Evolutionary conservation across 2,888 invertebrate genomes (phyloP).

Genomic region (Quadriops clusia): DNA sequence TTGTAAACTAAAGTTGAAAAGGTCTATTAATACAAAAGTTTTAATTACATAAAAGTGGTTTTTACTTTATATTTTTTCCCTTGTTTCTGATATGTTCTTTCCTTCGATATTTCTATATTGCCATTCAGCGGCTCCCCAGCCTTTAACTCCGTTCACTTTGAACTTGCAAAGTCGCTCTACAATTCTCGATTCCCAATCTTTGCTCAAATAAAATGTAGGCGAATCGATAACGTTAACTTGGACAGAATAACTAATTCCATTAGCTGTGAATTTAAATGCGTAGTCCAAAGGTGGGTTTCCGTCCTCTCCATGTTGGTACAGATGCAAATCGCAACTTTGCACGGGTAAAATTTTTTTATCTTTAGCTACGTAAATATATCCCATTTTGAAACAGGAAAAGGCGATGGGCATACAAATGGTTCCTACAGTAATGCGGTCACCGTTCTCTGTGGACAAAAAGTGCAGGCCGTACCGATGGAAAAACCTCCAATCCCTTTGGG

Average conservation of each 20-base stretch:
- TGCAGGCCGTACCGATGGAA: slow-evolving; percentile 60
- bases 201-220: slow-evolving; percentile 46
- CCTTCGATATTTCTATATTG: slow-evolving; percentile 44
- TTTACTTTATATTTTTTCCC: too few species aligned
- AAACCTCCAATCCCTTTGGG: slow-evolving; percentile 49
- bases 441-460: slow-evolving; percentile 56
- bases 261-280: slow-evolving; percentile 45
- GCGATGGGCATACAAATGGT: slow-evolving; percentile 52
- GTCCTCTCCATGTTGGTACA: slow-evolving; percentile 51
- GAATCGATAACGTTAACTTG: slow-evolving; percentile 43
- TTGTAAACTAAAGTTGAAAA: too few species aligned
- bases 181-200: slow-evolving; percentile 46
- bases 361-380: slow-evolving; percentile 43
- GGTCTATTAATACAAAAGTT: too few species aligned
- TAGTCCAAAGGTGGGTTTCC: slow-evolving; percentile 48
- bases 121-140: slow-evolving; percentile 56
- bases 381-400: slow-evolving; percentile 49
- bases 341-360: slow-evolving; percentile 33
- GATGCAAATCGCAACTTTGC: slow-evolving; percentile 40
- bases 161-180: slow-evolving; percentile 48
- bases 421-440: slow-evolving; percentile 50
- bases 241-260: slow-evolving; percentile 47
- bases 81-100: too few species aligned
- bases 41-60: too few species aligned
- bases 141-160: slow-evolving; percentile 48